Conservation (phyloP, 2,113 vertebrate species). For the Eira barbara region DNA sequence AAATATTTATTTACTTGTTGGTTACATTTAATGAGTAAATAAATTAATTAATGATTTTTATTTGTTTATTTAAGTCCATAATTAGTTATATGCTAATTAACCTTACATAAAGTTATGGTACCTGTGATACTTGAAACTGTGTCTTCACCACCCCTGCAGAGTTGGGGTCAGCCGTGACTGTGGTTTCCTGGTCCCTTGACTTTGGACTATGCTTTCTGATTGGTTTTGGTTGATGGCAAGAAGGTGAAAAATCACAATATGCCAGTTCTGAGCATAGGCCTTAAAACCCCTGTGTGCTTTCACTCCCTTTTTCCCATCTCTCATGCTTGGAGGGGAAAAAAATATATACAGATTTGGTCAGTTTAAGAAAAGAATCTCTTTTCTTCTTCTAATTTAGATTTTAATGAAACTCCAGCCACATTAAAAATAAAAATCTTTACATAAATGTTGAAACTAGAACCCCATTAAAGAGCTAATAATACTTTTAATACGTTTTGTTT, state of each 20-base stretch:
- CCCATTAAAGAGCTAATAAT: constrained; percentile 40
- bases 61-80: neutral
- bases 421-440: neutral
- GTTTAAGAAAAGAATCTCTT: neutral
- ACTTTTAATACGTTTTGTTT: constrained; percentile 46
- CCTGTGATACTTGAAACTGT: neutral
- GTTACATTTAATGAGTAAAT: neutral
- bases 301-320: neutral
- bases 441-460: constrained; percentile 1
- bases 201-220: neutral
- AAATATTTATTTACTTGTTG: neutral
- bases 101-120: neutral
- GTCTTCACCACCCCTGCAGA: neutral
- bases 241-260: neutral
- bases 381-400: neutral
- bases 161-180: neutral
- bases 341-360: neutral
- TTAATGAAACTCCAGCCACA: constrained; percentile 6
- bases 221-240: neutral
- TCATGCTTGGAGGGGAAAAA: neutral
- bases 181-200: neutral
- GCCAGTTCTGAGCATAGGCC: neutral
- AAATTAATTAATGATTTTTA: neutral
- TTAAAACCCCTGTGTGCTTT: neutral
- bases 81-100: neutral